phyloP scores from a whole-genome alignment of 2,113 vertebrate genomes.

The Hepsetus odoe region DNA sequence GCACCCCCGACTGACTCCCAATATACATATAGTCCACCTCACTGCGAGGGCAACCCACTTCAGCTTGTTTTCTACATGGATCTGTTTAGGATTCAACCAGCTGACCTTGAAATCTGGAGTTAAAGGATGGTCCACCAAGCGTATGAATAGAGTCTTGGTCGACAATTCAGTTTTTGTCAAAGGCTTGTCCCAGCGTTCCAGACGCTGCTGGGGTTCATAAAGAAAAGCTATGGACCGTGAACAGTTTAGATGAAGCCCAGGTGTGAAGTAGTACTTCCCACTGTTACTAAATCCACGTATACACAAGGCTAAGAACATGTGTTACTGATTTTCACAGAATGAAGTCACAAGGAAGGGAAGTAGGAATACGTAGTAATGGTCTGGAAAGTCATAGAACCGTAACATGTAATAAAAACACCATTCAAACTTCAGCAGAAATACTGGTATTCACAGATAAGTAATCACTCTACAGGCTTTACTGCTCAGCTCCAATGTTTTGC shows the following conservation, averaged over 20 bases:
- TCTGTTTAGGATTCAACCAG: neutral
- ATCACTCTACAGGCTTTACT: neutral
- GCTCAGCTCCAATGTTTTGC: neutral
- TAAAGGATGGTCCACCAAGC: neutral
- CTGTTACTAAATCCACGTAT: neutral
- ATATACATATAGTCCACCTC: neutral
- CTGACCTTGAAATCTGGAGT: neutral
- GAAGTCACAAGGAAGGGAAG: neutral
- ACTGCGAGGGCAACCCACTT: neutral
- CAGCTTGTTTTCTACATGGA: neutral
- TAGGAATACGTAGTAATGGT: neutral
- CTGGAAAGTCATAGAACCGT: too few relatives aligned
- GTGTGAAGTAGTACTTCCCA: neutral
- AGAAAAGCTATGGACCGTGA: neutral
- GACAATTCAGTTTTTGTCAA: neutral
- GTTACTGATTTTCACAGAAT: conserved; percentile 11
- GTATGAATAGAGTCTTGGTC: neutral
- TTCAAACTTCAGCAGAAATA: neutral
- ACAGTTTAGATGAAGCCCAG: neutral
- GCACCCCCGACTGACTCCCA: neutral
- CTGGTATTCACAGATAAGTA: neutral
- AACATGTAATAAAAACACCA: neutral
- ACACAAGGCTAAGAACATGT: neutral
- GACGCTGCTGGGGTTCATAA: neutral
- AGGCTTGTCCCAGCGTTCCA: neutral